These are phyloP conservation scores for Pseudoips prasinana DNA, from an alignment of 2,888 invertebrate species.

Conservation along the genomic window DNA sequence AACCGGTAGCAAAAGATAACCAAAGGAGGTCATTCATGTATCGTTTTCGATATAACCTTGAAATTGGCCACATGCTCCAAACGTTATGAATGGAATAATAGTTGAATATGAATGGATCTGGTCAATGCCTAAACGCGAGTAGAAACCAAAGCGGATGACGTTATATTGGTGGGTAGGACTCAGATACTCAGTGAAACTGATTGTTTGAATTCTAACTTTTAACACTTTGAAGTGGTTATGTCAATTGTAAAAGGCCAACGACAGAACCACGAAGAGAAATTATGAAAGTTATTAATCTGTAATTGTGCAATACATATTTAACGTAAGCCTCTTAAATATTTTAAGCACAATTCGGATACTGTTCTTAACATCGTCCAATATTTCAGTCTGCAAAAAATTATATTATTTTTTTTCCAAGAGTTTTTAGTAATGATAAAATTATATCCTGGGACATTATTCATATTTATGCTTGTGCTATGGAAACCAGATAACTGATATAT, in stretches of 20 bases:
- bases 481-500: too few species aligned
- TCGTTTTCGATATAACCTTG: slow-evolving; percentile 56
- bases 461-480: too few species aligned
- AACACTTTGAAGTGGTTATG: slow-evolving; percentile 4
- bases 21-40: slow-evolving; percentile 46
- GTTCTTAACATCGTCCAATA: slow-evolving; percentile 6
- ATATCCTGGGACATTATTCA: too few species aligned
- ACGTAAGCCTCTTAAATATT: slow-evolving; percentile 1
- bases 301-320: too few species aligned
- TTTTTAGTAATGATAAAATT: too few species aligned
- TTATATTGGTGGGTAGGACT: slow-evolving; percentile 10
- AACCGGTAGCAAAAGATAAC: slow-evolving; percentile 63
- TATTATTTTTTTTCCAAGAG: slow-evolving; percentile 7
- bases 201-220: too few species aligned
- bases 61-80: slow-evolving; percentile 44
- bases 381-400: slow-evolving; percentile 20
- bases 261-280: too few species aligned
- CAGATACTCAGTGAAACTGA: too few species aligned
- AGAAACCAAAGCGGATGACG: slow-evolving; percentile 43
- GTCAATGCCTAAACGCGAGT: slow-evolving; percentile 42
- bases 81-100: slow-evolving; percentile 58
- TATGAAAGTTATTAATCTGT: neutral
- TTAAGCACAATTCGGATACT: slow-evolving; percentile 12
- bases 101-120: slow-evolving; percentile 52
- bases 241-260: neutral